These are phyloP conservation scores for Haliaeetus leucogaster DNA, from an alignment of 2,113 vertebrate genomes.

Conservation along the genomic window DNA sequence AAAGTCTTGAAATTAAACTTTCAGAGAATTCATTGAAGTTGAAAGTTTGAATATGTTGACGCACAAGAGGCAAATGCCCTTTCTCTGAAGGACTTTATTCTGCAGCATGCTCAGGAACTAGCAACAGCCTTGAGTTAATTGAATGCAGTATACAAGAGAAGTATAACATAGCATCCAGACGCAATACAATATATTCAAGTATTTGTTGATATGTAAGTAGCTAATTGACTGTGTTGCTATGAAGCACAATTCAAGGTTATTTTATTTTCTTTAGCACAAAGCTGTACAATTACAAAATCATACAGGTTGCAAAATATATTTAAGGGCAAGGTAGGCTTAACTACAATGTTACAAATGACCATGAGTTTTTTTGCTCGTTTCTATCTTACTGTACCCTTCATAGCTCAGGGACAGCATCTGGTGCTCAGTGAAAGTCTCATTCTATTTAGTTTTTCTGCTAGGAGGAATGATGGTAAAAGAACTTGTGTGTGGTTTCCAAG, in stretches of 20 bases:
- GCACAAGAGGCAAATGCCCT: background rate
- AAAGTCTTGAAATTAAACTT: conserved; percentile 4
- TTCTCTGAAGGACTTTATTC: background rate
- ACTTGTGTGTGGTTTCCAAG: background rate
- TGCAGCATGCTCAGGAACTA: background rate
- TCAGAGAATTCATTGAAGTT: background rate
- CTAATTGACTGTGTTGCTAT: conserved; percentile 31
- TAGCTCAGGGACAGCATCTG: background rate
- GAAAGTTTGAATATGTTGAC: conserved; percentile 13
- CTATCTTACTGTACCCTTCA: background rate
- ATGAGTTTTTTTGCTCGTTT: background rate
- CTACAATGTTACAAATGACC: background rate
- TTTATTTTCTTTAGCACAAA: conserved; percentile 23
- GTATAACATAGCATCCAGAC: background rate
- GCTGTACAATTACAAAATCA: background rate
- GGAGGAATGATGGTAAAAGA: background rate
- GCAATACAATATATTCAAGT: conserved; percentile 25
- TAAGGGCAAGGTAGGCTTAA: background rate
- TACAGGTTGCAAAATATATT: background rate
- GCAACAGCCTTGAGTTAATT: conserved; percentile 48
- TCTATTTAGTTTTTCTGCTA: background rate
- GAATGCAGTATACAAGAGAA: background rate
- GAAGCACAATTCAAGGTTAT: conserved; percentile 44
- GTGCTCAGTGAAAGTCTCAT: background rate
- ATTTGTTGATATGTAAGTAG: conserved; percentile 21